Evolutionary conservation across 2,888 invertebrate genomes (phyloP).

Genomic region (Brenthis ino): DNA sequence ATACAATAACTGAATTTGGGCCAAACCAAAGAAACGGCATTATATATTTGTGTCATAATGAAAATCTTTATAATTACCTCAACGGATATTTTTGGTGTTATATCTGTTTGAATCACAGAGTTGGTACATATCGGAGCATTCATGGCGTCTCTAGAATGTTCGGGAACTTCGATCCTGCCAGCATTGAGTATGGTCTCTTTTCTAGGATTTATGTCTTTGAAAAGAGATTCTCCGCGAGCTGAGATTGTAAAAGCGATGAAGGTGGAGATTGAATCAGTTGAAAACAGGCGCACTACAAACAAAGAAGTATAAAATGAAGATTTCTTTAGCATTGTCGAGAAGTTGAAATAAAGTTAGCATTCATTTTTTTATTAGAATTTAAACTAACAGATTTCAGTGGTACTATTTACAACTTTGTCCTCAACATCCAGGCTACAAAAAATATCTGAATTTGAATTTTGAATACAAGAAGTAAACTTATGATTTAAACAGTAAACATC

Average conservation of each 20-base stretch:
- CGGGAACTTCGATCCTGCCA: constrained; percentile 53
- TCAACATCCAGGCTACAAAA: too few species aligned
- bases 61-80: constrained; percentile 50
- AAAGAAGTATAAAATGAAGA: not conserved
- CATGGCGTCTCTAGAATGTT: constrained; percentile 47
- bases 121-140: constrained; percentile 57
- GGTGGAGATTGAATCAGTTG: constrained; percentile 53
- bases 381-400: too few species aligned
- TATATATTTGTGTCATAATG: too few species aligned
- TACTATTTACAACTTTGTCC: too few species aligned
- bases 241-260: constrained; percentile 74
- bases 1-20: too few species aligned
- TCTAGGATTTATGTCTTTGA: constrained; percentile 60
- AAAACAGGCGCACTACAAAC: constrained; percentile 60
- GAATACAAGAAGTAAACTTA: not conserved
- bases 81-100: constrained; percentile 62
- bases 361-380: too few species aligned
- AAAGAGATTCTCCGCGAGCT: constrained; percentile 55
- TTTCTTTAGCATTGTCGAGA: not conserved
- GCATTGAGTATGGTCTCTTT: constrained; percentile 55
- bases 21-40: too few species aligned
- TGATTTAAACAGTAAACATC: not conserved
- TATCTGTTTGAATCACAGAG: constrained; percentile 64
- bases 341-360: not conserved
- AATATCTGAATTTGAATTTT: not conserved